phyloP scores from a whole-genome alignment of 2,888 invertebrate genomes.

The Sesia apiformis region DNA sequence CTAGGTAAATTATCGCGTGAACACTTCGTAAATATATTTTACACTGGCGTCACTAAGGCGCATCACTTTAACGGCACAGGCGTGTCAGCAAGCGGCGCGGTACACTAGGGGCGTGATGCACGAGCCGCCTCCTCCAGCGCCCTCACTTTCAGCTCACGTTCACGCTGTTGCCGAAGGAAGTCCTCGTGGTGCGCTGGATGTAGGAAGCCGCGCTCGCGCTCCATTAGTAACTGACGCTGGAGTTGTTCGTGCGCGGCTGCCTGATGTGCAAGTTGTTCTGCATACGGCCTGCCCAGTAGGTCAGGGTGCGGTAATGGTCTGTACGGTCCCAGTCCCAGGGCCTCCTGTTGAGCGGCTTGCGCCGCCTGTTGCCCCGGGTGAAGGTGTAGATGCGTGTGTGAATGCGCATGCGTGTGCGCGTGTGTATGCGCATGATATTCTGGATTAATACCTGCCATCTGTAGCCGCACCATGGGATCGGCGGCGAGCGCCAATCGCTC shows the following conservation, averaged over 20 bases:
- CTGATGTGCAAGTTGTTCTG: constrained; percentile 86
- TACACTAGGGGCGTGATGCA: constrained; percentile 64
- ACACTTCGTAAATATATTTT: constrained; percentile 21
- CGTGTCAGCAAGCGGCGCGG: constrained; percentile 5
- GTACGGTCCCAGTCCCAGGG: constrained; percentile 65
- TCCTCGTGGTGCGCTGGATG: constrained; percentile 71
- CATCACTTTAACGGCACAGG: not conserved
- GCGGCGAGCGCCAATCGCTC: constrained; percentile 89
- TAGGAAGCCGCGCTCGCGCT: constrained; percentile 81
- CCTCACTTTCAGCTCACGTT: constrained; percentile 88
- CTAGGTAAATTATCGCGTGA: constrained; percentile 26
- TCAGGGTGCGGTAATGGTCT: constrained; percentile 84
- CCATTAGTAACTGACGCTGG: constrained; percentile 88
- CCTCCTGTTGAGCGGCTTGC: constrained; percentile 79
- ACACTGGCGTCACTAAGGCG: too few species aligned
- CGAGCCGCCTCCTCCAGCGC: constrained; percentile 90
- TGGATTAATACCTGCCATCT: constrained; percentile 92
- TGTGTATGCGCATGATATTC: constrained; percentile 95
- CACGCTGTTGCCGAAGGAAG: constrained; percentile 84
- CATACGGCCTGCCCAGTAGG: constrained; percentile 85
- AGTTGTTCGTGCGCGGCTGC: constrained; percentile 89
- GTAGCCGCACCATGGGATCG: constrained; percentile 93
- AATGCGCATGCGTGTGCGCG: constrained; percentile 93
- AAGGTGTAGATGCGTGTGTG: constrained; percentile 89
- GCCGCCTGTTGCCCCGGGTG: constrained; percentile 84